Base-by-base conservation (phyloP, 2,888 invertebrate species). In the Hirtodrosophila confusa region DNA sequence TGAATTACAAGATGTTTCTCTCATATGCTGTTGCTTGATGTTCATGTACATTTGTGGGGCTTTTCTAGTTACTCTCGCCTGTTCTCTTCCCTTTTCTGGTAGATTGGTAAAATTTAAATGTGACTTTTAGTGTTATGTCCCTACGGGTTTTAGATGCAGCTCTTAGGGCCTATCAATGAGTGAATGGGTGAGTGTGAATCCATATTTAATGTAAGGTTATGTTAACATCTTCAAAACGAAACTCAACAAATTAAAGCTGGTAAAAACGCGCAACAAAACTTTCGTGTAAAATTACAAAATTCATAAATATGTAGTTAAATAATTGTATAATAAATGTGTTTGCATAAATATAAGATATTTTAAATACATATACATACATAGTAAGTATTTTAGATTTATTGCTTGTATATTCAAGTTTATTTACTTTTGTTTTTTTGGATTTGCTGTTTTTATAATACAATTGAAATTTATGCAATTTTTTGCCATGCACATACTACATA, bases 1-100 rank as follows among this genome's bases (percentile, higher is more conserved):
- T 74, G 77, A 80, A 74, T 83, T 80, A 83, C 72, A 79, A 53
- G 70, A 45, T 51, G 45, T 49, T 50, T 68, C 35, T 62, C 65
- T 63, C 66, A 51, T 71, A 51, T 75, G 4, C 6, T 27, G 1
- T 65, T 50, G 53, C 57, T 48, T 64, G 72, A 69, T 61, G 76
- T 72, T 66, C 41, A 31, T 75, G 56, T 64, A 63, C 56, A 68
- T 54, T 75, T 64, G 37, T 40, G 49, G 66, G 69, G 61, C 55
- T 67, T 71, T 67, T 48, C 53, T 48, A 49, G 49, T 56, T 57
- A 45, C 53, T 65, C 11, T 60, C 60, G 56, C 66, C 63, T 44
- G 61, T 62, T 74, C 36, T 71, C 44, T 17, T 35, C 50, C 47
- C 35, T 48, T 51, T 51, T 54, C 37, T 55, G 47, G 27, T 40